Conservation (phyloP, 2,797 vertebrate species). For the Amblyopsis hoosieri region DNA sequence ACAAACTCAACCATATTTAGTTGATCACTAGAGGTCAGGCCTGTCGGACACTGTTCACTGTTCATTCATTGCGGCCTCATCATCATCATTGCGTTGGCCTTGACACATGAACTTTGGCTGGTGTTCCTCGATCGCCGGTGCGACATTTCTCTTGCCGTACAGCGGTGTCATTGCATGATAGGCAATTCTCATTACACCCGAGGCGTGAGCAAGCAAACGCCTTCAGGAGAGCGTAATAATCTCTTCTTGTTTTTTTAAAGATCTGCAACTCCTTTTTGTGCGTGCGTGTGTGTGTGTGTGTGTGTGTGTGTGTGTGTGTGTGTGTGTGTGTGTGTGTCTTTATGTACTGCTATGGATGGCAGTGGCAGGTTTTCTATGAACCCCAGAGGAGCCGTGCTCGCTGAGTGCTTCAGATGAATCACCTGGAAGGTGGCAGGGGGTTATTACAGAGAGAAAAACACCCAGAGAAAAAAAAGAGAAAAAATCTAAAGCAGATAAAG, state of each 20-base stretch:
- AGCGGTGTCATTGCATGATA: slow-evolving; percentile 15
- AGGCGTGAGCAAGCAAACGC: slow-evolving; percentile 40
- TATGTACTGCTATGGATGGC: slow-evolving; percentile 48
- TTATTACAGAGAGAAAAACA: slow-evolving; percentile 73
- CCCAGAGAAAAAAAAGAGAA: slow-evolving; percentile 59
- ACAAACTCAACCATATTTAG: slow-evolving; percentile 3
- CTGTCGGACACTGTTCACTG: slow-evolving; percentile 1
- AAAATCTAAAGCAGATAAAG: slow-evolving; percentile 71
- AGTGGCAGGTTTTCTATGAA: slow-evolving; percentile 59
- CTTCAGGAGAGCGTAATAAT: slow-evolving; percentile 52
- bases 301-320: slow-evolving; percentile 4
- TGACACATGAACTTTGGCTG: slow-evolving; percentile 2
- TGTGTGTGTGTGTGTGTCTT: slow-evolving; percentile 7
- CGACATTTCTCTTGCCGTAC: slow-evolving; percentile 28
- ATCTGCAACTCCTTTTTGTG: slow-evolving; percentile 40
- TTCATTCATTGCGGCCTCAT: slow-evolving; percentile 13
- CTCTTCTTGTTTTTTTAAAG: slow-evolving; percentile 40
- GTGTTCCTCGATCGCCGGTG: slow-evolving; percentile 31
- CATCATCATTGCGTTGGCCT: slow-evolving; percentile 16
- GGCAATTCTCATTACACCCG: slow-evolving; percentile 43
- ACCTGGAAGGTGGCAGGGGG: slow-evolving; percentile 66
- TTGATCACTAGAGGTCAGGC: slow-evolving; percentile 2
- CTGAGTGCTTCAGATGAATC: slow-evolving; percentile 65
- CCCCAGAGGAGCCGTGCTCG: slow-evolving; percentile 55
- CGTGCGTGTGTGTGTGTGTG: background rate